These are phyloP conservation scores for Sapajus apella DNA, from an alignment of 2,113 vertebrate genomes.

Conservation along the genomic window DNA sequence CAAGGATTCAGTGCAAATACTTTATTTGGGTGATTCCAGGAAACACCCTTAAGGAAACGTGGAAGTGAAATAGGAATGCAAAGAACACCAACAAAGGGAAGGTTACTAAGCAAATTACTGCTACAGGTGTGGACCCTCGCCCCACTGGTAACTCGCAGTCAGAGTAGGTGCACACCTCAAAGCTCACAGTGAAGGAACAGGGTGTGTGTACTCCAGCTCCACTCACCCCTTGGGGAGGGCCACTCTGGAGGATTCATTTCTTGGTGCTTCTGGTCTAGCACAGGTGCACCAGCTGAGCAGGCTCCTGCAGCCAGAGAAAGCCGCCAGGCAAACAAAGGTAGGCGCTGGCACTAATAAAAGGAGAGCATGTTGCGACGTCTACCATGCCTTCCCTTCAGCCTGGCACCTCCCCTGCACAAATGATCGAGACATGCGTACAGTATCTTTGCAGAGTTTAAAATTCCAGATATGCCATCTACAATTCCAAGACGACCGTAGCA, in stretches of 20 bases:
- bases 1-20: not conserved
- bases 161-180: not conserved
- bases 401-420: not conserved
- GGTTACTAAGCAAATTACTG: no score
- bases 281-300: accelerated
- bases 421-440: accelerated
- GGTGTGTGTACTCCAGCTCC: accelerated
- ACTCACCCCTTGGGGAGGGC: not conserved
- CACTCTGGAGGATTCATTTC: not conserved
- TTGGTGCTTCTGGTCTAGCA: not conserved
- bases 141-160: not conserved
- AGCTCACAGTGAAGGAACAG: not conserved
- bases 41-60: not conserved
- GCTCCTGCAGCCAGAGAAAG: not conserved
- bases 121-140: not conserved
- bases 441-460: not conserved
- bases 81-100: not conserved
- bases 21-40: not conserved
- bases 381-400: not conserved
- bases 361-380: not conserved
- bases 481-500: not conserved
- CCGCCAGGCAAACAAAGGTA: not conserved
- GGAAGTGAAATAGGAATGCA: accelerated
- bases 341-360: not conserved
- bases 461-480: not conserved